Evolutionary conservation across 2,888 invertebrate species (phyloP).

Genomic region (Cerastis rubricosa): DNA sequence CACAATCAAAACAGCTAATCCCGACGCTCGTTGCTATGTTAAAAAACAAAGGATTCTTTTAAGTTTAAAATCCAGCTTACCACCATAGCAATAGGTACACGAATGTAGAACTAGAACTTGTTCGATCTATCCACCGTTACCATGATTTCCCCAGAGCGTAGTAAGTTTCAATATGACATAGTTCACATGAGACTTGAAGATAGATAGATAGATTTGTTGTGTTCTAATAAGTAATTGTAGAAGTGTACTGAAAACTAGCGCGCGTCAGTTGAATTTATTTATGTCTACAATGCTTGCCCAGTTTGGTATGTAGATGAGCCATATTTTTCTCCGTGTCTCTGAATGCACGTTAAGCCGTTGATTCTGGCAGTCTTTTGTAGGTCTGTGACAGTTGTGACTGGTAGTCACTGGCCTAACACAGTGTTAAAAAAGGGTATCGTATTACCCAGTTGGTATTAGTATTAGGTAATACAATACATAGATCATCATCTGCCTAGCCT

Average conservation of each 20-base stretch:
- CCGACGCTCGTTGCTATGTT: not conserved
- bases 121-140: constrained; percentile 35
- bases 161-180: constrained; percentile 48
- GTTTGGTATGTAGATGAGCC: no score
- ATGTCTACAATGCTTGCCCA: no score
- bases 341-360: no score
- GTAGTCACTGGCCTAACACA: no score
- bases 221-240: not conserved
- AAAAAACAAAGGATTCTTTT: not conserved
- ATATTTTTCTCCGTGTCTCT: no score
- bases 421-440: no score
- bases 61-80: not conserved
- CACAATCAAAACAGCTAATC: not conserved
- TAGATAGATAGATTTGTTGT: constrained; percentile 14
- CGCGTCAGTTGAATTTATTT: no score
- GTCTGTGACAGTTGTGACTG: no score
- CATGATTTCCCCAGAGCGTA: constrained; percentile 51
- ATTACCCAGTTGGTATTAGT: no score
- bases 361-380: no score
- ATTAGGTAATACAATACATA: no score
- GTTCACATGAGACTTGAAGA: constrained; percentile 23
- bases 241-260: not conserved
- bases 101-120: constrained; percentile 1
- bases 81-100: constrained; percentile 32
- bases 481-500: no score